Evolutionary conservation across 2,888 invertebrate genomes (phyloP), one percentile per base, ranked within the genome.

Genomic region (Melikaiella ostensackeni): DNA sequence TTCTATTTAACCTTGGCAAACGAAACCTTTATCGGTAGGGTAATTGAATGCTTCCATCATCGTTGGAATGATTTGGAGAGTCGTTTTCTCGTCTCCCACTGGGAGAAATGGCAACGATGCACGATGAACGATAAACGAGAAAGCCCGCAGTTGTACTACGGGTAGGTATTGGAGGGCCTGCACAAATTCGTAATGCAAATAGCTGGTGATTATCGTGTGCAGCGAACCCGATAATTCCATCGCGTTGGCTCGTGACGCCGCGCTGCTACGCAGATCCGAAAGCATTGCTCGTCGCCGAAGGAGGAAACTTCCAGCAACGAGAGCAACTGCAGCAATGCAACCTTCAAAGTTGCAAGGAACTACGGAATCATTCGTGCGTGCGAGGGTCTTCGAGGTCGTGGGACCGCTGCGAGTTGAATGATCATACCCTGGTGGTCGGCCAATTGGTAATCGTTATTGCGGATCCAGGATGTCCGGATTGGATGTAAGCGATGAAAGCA

Each of bases 181-280:
- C 75, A 78, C 77, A 77, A 83, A 83, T 81, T 81, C 79, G 78
- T 70, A 79, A 80, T 80, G 83, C 79, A 83, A 81, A 83, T 81
- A 76, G 77, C 46, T 63, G 66, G 75, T 79, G 79, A 83, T 83
- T 81, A 81, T 78, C 61, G 76, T 77, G 80, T 62, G 66, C 79
- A 79, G 74, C 77, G 80, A 79, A 76, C 77, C 79, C 75, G 77
- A 82, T 83, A 81, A 83, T 81, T 84, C 77, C 73, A 80, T 81
- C 78, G 80, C 75, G 79, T 76, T 77, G 75, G 75, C 76, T 79
- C 82, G 77, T 76, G 78, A 76, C 74, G 78, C 46, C 66, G 64
- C 50, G n/a, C 77, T 4, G 30, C 30, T 30, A 30, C 74, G 76
- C 76, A 77, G 76, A 78, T 81, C 78, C 77, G 11, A 50, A 13